Evolutionary conservation across 1,140 invertebrate genomes (phyloP), one percentile per base, ranked within the genome.

Genomic region (Nautilus pompilius): DNA sequence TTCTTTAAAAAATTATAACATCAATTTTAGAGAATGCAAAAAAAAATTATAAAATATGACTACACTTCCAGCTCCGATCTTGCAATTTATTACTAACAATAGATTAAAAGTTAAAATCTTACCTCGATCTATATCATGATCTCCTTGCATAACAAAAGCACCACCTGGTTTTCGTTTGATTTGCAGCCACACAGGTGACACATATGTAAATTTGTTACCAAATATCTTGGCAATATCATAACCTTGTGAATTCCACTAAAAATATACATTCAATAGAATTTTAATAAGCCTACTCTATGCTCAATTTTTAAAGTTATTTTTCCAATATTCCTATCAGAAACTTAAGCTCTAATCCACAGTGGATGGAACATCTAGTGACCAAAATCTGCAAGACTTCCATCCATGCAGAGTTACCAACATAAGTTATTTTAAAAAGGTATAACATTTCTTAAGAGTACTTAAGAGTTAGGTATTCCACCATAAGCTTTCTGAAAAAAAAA

Each of bases 141-240:
- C 77, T 26, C 86, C 86, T 58, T 80, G 79, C 30, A 87, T 80
- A 20, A 71, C 59, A 70, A 80, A 86, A 33, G 67, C 36, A 79
- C 84, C 70, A 80, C 85, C 63, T 84, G 88, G 73, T 66, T 76
- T 77, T 45, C 87, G 78, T 72, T 87, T 87, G 22, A 96, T 80
- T 84, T 96, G 92, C 6, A 98, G 84, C 95, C 96, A 98, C 0
- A 98, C 94, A 3, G 96, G 95, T 15, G 94, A 95, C 3, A 98
- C 87, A 69, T 91, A 90, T 55, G 90, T 90, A 72, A 98, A 94
- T 81, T 98, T 98, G 33, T 88, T 86, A 41, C 89, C 89, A 85
- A 96, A 96, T 53, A 86, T 88, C 84, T 96, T 96, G 0, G 93
- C 91, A 41, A 96, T 86, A 84, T 96, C 91, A 84, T 97, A 95